phyloP scores from a whole-genome alignment of 2,888 invertebrate genomes.

The Fragum fragum region DNA sequence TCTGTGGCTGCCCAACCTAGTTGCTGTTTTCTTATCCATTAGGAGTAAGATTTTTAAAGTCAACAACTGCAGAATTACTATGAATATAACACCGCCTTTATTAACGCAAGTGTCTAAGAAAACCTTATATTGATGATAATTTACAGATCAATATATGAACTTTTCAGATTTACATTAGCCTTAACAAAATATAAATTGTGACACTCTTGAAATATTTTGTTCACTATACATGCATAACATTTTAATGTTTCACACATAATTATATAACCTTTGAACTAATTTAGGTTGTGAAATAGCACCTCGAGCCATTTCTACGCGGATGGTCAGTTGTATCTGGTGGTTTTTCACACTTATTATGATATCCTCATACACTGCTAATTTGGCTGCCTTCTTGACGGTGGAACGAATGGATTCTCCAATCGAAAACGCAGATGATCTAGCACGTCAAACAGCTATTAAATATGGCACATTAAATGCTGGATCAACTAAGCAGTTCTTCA shows the following conservation, averaged over 20 bases:
- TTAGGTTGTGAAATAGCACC: conserved; percentile 88
- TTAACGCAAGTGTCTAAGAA: too few species aligned
- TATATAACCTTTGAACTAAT: background rate
- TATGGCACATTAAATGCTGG: conserved; percentile 98
- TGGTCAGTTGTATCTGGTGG: conserved; percentile 98
- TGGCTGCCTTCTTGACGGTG: conserved; percentile 99
- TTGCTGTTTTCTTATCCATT: too few species aligned
- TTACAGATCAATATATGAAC: too few species aligned
- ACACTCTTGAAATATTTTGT: too few species aligned
- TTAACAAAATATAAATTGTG: too few species aligned
- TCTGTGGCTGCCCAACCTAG: too few species aligned
- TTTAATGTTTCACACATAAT: background rate
- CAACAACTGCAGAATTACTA: too few species aligned
- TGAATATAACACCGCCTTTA: too few species aligned
- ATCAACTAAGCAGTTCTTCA: conserved; percentile 98
- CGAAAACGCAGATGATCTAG: conserved; percentile 97
- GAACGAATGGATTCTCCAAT: conserved; percentile 98
- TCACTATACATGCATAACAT: too few species aligned
- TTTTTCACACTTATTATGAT: conserved; percentile 99
- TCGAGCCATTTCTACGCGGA: conserved; percentile 91
- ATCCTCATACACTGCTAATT: conserved; percentile 98
- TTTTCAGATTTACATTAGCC: too few species aligned
- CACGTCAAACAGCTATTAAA: conserved; percentile 96
- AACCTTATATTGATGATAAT: too few species aligned
- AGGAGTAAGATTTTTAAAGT: too few species aligned